Evolutionary conservation across 2,113 vertebrate genomes (phyloP).

Genomic region (Apodemus sylvaticus): DNA sequence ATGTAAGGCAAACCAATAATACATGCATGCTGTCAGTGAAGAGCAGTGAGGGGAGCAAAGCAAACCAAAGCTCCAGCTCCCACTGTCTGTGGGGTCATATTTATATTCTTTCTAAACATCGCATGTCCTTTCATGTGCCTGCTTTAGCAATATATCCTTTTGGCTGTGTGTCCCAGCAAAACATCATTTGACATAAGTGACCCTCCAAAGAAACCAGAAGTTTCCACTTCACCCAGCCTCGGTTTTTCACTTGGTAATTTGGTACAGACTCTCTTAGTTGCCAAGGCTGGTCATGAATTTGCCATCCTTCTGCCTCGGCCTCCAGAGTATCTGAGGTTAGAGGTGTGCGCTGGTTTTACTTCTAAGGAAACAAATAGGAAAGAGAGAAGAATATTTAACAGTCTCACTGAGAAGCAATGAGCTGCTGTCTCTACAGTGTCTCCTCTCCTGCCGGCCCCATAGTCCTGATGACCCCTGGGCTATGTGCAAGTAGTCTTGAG

Average conservation of each 20-base stretch:
- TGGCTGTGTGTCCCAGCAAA: too few species aligned
- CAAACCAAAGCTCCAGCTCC: too few species aligned
- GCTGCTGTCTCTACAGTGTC: background rate
- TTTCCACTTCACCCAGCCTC: too few species aligned
- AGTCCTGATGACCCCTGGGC: rapidly evolving
- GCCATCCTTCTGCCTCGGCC: background rate
- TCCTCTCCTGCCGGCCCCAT: rapidly evolving
- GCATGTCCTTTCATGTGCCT: too few species aligned
- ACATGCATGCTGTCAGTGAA: too few species aligned
- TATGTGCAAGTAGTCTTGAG: background rate
- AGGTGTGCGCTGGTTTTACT: background rate
- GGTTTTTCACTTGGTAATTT: background rate
- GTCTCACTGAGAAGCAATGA: background rate
- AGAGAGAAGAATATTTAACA: background rate
- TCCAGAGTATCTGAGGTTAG: background rate
- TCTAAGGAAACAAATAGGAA: background rate
- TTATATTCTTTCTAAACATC: too few species aligned
- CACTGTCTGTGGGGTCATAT: too few species aligned
- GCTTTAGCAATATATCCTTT: too few species aligned
- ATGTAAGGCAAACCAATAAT: too few species aligned
- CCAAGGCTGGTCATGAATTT: background rate
- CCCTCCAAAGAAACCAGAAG: too few species aligned
- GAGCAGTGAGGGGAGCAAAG: too few species aligned
- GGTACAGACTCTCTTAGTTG: background rate
- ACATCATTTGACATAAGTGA: too few species aligned